Evolutionary conservation across 2,113 vertebrate genomes (phyloP).

Genomic region (Scalopus aquaticus): DNA sequence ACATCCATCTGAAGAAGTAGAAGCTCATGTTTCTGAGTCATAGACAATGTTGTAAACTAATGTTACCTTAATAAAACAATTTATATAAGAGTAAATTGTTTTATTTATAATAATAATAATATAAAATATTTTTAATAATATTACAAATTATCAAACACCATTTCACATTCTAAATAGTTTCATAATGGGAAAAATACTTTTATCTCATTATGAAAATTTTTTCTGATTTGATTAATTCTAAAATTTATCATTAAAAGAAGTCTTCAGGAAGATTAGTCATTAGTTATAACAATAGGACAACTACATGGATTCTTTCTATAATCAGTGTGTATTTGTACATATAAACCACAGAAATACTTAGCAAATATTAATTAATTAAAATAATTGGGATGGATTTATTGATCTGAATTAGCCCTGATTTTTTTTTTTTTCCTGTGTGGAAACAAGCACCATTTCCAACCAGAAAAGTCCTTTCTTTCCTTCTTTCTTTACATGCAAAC

Average conservation of each 20-base stretch:
- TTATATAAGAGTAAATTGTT: no score
- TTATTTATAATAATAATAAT: not conserved
- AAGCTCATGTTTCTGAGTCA: not conserved
- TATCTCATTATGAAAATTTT: not conserved
- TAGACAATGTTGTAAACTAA: no score
- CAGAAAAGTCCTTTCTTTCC: not conserved
- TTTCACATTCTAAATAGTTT: not conserved
- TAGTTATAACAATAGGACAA: not conserved
- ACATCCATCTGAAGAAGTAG: no score
- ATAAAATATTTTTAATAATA: not conserved
- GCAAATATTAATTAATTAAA: not conserved
- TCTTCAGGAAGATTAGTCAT: not conserved
- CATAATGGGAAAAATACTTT: not conserved
- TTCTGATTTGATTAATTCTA: conserved; percentile 10
- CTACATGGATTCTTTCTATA: not conserved
- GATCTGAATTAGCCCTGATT: not conserved
- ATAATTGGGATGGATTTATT: not conserved
- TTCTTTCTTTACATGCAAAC: not conserved
- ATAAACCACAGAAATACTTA: not conserved
- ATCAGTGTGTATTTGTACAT: not conserved
- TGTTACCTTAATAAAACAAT: no score
- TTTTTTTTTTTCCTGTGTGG: not conserved
- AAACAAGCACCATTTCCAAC: not conserved
- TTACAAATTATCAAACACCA: not conserved
- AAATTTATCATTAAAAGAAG: not conserved